Conservation (phyloP, 2,797 vertebrate species). For the Eulemur rubriventer region DNA sequence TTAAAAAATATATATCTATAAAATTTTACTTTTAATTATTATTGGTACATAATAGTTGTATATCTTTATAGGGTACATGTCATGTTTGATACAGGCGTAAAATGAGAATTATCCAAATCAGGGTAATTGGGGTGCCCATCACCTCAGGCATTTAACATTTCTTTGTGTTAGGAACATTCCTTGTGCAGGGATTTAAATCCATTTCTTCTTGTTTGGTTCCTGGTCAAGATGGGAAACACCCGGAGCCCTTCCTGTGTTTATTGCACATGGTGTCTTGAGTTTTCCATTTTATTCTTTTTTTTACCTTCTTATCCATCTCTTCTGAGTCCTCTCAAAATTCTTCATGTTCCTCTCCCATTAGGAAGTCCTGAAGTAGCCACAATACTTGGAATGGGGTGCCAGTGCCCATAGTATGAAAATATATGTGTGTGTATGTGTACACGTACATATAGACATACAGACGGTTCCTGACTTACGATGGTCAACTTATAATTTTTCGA, state of each 20-base stretch:
- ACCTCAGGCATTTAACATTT: not conserved
- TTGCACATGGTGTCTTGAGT: not conserved
- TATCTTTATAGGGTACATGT: not conserved
- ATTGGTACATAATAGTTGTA: not conserved
- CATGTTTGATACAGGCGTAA: not conserved
- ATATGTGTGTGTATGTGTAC: not conserved
- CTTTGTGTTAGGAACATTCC: not conserved
- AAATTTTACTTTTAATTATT: not conserved
- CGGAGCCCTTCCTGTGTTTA: slow-evolving; percentile 5
- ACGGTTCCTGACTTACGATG: not conserved
- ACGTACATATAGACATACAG: not conserved
- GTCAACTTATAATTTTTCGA: not conserved
- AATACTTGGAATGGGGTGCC: not conserved
- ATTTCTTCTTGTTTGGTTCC: slow-evolving; percentile 40
- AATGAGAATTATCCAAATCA: not conserved
- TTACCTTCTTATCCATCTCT: not conserved
- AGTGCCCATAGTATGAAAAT: not conserved
- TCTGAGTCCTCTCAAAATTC: not conserved
- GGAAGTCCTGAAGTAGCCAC: not conserved
- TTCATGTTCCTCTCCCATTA: not conserved
- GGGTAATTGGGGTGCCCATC: not conserved
- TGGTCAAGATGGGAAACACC: slow-evolving; percentile 17
- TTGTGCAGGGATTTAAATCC: not conserved
- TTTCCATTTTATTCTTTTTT: slow-evolving; percentile 19
- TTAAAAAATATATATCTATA: not conserved